phyloP scores from a whole-genome alignment of 2,113 vertebrate genomes.

The Thamnophis sirtalis region DNA sequence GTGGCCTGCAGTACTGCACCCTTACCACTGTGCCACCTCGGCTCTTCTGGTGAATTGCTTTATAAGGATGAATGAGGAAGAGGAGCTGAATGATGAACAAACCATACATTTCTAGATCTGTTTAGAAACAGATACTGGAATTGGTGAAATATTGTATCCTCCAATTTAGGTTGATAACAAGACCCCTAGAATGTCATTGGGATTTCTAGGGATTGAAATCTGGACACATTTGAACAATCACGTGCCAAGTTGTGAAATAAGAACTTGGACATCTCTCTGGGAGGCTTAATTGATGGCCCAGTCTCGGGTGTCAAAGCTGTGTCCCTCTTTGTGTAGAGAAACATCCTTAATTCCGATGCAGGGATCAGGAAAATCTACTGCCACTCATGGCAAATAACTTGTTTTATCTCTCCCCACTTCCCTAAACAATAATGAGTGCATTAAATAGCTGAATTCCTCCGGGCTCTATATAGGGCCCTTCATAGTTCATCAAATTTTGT shows the following conservation, averaged over 20 bases:
- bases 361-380: neutral
- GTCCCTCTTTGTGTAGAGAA: neutral
- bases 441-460: neutral
- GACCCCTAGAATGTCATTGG: neutral
- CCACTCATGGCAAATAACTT: neutral
- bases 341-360: neutral
- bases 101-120: neutral
- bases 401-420: neutral
- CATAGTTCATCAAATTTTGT: conserved; percentile 10
- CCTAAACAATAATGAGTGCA: neutral
- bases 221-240: neutral
- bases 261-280: neutral
- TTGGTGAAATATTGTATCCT: neutral
- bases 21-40: too few relatives aligned
- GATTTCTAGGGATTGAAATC: neutral
- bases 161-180: neutral
- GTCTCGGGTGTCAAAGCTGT: neutral
- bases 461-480: neutral
- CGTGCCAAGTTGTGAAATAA: neutral
- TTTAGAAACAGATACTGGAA: neutral
- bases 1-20: too few relatives aligned
- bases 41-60: too few relatives aligned
- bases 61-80: neutral
- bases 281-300: neutral
- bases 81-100: neutral